These are phyloP conservation scores for Hirundichthys speculiger DNA, from an alignment of 2,113 vertebrate genomes.

Conservation along the genomic window DNA sequence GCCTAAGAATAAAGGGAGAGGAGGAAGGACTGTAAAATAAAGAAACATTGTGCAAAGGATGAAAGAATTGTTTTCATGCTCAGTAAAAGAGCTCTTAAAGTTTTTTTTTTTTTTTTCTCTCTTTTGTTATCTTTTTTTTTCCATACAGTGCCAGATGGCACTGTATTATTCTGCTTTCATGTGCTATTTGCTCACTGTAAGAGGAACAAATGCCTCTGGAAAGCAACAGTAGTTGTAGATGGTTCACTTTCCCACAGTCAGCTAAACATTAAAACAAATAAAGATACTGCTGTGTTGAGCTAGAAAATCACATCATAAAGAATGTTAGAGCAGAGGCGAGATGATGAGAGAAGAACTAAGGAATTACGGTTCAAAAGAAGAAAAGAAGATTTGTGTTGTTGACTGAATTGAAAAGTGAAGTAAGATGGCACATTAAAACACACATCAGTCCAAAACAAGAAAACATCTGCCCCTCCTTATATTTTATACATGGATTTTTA, in stretches of 20 bases:
- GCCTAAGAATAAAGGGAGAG: no score
- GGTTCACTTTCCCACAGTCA: no score
- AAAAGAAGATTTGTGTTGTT: neutral
- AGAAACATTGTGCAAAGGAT: no score
- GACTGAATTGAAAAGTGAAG: neutral
- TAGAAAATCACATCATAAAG: neutral
- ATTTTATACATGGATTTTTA: no score
- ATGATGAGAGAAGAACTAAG: neutral
- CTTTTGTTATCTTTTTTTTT: neutral
- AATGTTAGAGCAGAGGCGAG: neutral
- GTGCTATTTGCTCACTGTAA: constrained; percentile 3
- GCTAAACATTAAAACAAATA: constrained; percentile 7
- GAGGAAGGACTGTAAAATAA: no score
- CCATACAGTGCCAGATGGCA: neutral
- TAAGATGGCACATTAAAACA: no score
- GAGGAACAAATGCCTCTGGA: neutral
- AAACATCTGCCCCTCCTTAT: no score
- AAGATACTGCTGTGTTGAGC: neutral
- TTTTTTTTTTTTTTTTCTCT: no score
- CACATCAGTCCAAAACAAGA: no score
- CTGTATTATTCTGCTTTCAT: constrained; percentile 7
- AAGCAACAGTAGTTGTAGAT: no score
- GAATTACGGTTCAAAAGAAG: neutral
- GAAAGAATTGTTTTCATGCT: no score
- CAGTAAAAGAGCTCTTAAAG: no score